These are phyloP conservation scores for Hydrotaea diabolus DNA, from an alignment of 2,888 invertebrate species.

Conservation along the genomic window DNA sequence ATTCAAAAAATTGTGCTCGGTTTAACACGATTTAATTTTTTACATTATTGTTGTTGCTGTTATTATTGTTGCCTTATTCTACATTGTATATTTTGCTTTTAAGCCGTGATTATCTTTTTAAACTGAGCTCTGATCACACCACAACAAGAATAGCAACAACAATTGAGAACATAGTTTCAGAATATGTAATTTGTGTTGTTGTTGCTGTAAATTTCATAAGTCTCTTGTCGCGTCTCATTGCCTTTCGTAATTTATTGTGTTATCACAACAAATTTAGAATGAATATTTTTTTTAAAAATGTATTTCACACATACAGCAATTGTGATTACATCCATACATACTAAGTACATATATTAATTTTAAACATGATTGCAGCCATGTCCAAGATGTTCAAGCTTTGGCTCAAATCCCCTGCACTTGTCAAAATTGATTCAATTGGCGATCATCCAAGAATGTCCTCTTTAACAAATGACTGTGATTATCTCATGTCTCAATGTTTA, in stretches of 20 bases:
- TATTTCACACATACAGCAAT: constrained; percentile 25
- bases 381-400: constrained; percentile 62
- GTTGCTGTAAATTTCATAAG: constrained; percentile 50
- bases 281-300: constrained; percentile 16
- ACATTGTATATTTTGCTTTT: constrained; percentile 12
- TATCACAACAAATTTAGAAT: constrained; percentile 19
- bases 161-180: constrained; percentile 22
- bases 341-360: constrained; percentile 13
- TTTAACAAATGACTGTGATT: too few species aligned
- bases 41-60: constrained; percentile 29
- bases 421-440: too few species aligned
- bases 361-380: not conserved
- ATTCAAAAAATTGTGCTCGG: constrained; percentile 43
- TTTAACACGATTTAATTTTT: constrained; percentile 28
- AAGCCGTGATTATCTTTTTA: constrained; percentile 48
- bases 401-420: not conserved
- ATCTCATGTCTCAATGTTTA: too few species aligned
- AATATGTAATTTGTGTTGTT: not conserved
- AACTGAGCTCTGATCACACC: not conserved
- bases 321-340: not conserved
- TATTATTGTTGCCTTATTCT: constrained; percentile 28
- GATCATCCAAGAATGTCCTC: too few species aligned
- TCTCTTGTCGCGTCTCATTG: constrained; percentile 40
- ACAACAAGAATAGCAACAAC: not conserved
- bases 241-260: constrained; percentile 37